phyloP scores from a whole-genome alignment of 2,113 vertebrate species.

The Haemorhous mexicanus region DNA sequence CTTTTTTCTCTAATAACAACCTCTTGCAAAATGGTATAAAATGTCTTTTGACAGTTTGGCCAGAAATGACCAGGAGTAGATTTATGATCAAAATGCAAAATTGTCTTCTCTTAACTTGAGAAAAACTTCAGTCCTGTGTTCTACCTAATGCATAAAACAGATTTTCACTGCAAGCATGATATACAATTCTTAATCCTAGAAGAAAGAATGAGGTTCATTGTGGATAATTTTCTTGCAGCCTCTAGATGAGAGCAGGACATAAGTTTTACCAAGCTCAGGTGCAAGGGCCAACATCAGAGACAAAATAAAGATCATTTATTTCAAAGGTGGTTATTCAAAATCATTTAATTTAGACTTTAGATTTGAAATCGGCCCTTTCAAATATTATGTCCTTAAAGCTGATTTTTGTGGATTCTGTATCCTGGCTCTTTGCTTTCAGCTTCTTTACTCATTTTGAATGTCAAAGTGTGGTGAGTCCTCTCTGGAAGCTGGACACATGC shows the following conservation, averaged over 20 bases:
- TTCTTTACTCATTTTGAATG: not conserved
- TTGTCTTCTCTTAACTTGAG: not conserved
- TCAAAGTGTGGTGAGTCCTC: not conserved
- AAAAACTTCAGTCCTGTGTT: not conserved
- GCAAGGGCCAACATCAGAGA: not conserved
- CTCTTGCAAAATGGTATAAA: constrained; percentile 12
- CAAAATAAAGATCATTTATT: not conserved
- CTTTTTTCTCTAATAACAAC: not conserved
- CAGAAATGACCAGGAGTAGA: constrained; percentile 9
- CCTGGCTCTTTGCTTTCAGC: not conserved
- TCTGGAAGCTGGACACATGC: not conserved
- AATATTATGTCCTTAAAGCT: not conserved
- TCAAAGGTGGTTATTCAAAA: not conserved
- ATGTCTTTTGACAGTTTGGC: constrained; percentile 9
- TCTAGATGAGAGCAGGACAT: not conserved
- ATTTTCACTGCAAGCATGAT: not conserved
- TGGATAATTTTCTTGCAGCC: not conserved
- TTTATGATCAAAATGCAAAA: constrained; percentile 44
- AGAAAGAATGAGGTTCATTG: not conserved
- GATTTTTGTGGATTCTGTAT: not conserved
- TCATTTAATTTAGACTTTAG: not conserved
- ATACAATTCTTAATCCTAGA: not conserved
- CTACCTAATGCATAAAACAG: constrained; percentile 33
- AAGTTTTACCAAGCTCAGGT: not conserved
- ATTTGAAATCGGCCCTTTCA: not conserved